Conservation (phyloP, 2,113 vertebrate species). For the Otus sunia region DNA sequence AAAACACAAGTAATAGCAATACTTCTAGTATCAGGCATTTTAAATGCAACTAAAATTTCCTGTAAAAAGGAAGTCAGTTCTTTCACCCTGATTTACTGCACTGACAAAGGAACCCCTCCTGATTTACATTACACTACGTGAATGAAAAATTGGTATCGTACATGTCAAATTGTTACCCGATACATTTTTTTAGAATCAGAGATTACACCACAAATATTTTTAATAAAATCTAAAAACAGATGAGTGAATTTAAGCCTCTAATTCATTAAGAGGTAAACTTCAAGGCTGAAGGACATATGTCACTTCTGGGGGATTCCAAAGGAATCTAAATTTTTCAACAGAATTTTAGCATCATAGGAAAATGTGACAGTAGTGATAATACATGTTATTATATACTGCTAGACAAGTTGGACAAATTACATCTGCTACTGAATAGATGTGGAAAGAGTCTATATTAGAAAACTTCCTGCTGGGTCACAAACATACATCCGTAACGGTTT, state of each 20-base stretch:
- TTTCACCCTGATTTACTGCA: not conserved
- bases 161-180: not conserved
- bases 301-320: not conserved
- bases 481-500: slow-evolving; percentile 66
- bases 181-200: not conserved
- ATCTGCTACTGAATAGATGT: slow-evolving; percentile 33
- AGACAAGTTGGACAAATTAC: slow-evolving; percentile 44
- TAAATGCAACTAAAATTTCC: not conserved
- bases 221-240: not conserved
- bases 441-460: slow-evolving; percentile 57
- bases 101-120: not conserved
- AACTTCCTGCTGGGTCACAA: slow-evolving; percentile 61
- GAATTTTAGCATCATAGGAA: not conserved
- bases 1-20: not conserved
- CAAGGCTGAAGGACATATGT: not conserved
- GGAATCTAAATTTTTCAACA: slow-evolving; percentile 16
- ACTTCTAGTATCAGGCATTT: not conserved
- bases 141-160: not conserved
- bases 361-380: slow-evolving; percentile 59
- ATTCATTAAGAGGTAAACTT: not conserved
- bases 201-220: not conserved
- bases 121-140: not conserved
- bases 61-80: not conserved
- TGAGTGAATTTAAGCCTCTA: not conserved
- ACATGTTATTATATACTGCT: slow-evolving; percentile 31